Base-by-base conservation (phyloP, 2,797 vertebrate species). In the Centropyge bicolor region DNA sequence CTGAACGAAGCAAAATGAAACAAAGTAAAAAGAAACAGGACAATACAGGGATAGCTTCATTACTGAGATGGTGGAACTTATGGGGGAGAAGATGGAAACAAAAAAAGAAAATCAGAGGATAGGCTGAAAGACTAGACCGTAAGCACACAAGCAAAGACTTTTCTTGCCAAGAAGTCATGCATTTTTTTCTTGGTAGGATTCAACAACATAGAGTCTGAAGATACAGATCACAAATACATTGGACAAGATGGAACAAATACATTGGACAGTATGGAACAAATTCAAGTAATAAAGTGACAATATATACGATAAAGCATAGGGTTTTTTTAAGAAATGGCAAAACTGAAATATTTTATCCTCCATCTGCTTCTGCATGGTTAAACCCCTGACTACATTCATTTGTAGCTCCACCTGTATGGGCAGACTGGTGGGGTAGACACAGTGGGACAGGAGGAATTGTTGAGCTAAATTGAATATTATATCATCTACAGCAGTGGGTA, bases 371-470 rank as follows among this genome's bases (percentile, higher is more conserved):
- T 86, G 82, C 82, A 72, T 84, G 87, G 85, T 88, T 84, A 62
- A 87, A 89, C 82, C 89, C 84, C 89, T 60, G 78, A 90, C 90
- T 94, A 95, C 95, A 95, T 96, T 95, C 94, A 95, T 88, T 79
- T 89, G 90, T 86, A 89, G 92, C 88, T 92, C 90, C 86, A 78
- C 90, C 90, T 80, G 22, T 66, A 68, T 66, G 80, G 87, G 88
- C 87, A 78, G 89, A 90, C 80, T 78, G 88, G 81, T 85, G 89
- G 91, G 88, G 82, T 70, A 74, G 83, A 91, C 88, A 84, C 85
- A 88, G 90, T 78, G 79, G 86, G 89, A 92, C 87, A 86, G 81
- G 74, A 88, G 83, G 72, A 85, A 65, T 63, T 62, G 82, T 85
- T 84, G 81, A 89, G 76, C 79, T 91, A 82, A 89, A 85, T 17